Evolutionary conservation across 2,888 invertebrate species (phyloP), one percentile per base, ranked within the genome.

Genomic region (Miltochrista miniata): DNA sequence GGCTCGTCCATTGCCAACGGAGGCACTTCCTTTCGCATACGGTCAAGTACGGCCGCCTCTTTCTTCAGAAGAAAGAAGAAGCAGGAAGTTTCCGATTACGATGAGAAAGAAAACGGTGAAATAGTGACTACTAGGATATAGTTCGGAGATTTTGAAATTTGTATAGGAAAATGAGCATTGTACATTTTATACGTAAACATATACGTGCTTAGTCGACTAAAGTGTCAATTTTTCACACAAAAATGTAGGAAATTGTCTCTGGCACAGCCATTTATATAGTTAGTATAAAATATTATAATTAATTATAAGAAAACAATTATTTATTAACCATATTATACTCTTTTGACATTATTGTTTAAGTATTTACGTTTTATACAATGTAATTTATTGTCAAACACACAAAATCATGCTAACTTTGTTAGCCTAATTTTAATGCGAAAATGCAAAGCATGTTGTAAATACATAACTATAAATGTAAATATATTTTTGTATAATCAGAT

Each of bases 41-140:
- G 89, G 0, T 86, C 88, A 13, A 82, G 85, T 42, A 89, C 89
- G 12, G 86, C 83, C 4, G 87, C 80, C 8, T 87, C 89, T 1
- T 81, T 89, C 74, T 85, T 90, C 65, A 64, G 77, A 29, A 75
- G 72, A 45, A 67, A 79, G 37, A 79, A 75, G 48, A 78, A 69
- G 66, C 77, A 68, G 54, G 80, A 81, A 47, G 70, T 77, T 1
- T 46, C 64, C 10, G 63, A 72, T 7, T 68, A 60, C 9, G 72
- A 72, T 7, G 61, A 57, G 3, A 78, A 74, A 44, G 81, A 80
- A 37, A 87, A 81, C 39, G 80, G 80, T 0, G 85, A 87, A 35
- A 72, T 71, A 0, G 53, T 77, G 3, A 79, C 80, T n/a, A 89
- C 89, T 45, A 84, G 75, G 45, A 87, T 90, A 83, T 90, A 74